A percentile compares a stretch with the other conserved stretches of the same genome.
Evolutionary conservation across 1,140 invertebrate species (phyloP).

Genomic region (Arctopsyche grandis): DNA sequence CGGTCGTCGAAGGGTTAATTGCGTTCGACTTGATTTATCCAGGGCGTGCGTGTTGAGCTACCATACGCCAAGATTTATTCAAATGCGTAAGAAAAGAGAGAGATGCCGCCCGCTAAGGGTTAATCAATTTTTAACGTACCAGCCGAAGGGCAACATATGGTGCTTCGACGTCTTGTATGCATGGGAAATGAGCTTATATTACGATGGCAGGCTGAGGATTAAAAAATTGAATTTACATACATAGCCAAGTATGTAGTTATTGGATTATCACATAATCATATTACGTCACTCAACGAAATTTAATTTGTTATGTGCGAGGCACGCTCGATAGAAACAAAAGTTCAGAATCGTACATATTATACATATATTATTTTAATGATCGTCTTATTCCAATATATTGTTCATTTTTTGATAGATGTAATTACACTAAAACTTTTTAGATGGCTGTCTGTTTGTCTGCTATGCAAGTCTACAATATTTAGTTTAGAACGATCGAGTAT

Average conservation of each 20-base stretch:
- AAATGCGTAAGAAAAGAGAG: slow-evolving; percentile 30
- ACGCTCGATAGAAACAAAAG: too few relatives aligned
- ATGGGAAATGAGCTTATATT: background rate
- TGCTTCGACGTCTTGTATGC: background rate
- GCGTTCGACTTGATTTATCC: slow-evolving; percentile 49
- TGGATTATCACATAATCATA: too few relatives aligned
- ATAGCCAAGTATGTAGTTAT: background rate
- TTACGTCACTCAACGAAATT: too few relatives aligned
- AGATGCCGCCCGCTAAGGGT: background rate
- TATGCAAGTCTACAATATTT: too few relatives aligned
- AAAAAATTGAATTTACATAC: background rate
- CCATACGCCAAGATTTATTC: slow-evolving; percentile 50
- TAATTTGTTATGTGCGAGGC: too few relatives aligned
- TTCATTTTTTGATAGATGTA: too few relatives aligned
- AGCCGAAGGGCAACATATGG: slow-evolving; percentile 7
- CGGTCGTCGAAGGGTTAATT: slow-evolving; percentile 50
- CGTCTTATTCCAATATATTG: too few relatives aligned
- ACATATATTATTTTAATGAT: too few relatives aligned
- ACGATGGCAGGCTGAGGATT: background rate
- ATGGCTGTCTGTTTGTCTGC: too few relatives aligned
- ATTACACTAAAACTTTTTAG: too few relatives aligned
- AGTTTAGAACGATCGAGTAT: too few relatives aligned
- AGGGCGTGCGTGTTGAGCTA: slow-evolving; percentile 43
- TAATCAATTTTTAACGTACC: slow-evolving; percentile 18
- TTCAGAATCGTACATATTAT: too few relatives aligned